Conservation (phyloP, 2,888 invertebrate genomes). For the Volucella bombylans region DNA sequence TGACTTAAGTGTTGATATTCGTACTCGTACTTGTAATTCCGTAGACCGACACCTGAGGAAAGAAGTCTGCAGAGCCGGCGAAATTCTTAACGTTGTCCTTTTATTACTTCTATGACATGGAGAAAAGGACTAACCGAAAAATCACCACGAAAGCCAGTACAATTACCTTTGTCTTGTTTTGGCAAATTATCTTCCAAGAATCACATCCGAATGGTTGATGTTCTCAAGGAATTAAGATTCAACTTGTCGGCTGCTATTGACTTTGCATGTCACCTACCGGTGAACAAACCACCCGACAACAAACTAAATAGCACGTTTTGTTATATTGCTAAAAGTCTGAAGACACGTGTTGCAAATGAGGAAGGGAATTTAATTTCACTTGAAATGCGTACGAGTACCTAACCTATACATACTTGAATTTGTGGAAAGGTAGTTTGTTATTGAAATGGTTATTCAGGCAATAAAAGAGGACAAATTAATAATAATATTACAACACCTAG, state of each 20-base stretch:
- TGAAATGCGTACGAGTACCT: neutral
- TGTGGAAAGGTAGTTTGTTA: neutral
- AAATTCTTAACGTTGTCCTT: conserved; percentile 34
- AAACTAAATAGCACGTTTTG: conserved; percentile 14
- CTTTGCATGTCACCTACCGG: neutral
- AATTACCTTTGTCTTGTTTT: conserved; percentile 21
- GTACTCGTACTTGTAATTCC: conserved; percentile 11
- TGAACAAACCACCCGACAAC: too few species aligned
- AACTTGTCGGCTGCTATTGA: conserved; percentile 3
- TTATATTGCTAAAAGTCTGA: neutral
- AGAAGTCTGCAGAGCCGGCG: conserved; percentile 38
- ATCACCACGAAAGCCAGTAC: neutral
- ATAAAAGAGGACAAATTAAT: conserved; percentile 37
- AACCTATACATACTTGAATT: neutral
- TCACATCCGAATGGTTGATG: conserved; percentile 21
- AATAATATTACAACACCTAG: conserved; percentile 24
- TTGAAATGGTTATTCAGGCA: neutral
- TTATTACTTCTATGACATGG: conserved; percentile 24
- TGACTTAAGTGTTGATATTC: neutral
- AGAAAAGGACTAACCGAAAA: conserved; percentile 13
- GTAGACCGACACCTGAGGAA: conserved; percentile 45
- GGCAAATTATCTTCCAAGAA: conserved; percentile 43
- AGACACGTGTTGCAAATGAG: conserved; percentile 25
- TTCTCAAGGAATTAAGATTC: conserved; percentile 29
- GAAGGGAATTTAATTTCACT: conserved; percentile 6